Evolutionary conservation across 2,113 vertebrate genomes (phyloP).

Genomic region (Physeter macrocephalus): DNA sequence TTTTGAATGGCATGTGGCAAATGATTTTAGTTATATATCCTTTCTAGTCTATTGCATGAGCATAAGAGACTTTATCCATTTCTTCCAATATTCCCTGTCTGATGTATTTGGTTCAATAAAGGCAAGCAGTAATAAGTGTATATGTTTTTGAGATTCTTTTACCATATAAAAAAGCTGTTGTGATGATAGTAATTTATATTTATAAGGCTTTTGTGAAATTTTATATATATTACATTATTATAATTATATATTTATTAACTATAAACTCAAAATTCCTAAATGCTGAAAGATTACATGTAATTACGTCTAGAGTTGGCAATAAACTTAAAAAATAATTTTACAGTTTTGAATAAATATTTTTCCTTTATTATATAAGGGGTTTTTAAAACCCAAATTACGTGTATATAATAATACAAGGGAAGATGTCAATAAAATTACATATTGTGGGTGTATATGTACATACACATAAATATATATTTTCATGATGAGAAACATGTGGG

Average conservation of each 20-base stretch:
- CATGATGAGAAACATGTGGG: neutral
- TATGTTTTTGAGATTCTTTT: neutral
- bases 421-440: neutral
- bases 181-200: neutral
- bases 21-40: neutral
- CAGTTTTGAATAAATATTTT: neutral
- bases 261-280: neutral
- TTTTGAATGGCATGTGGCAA: neutral
- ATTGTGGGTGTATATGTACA: neutral
- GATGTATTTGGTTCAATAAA: neutral
- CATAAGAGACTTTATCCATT: neutral
- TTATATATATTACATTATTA: neutral
- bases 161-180: neutral
- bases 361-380: neutral
- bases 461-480: neutral
- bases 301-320: neutral
- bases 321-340: neutral
- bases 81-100: neutral
- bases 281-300: neutral
- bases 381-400: neutral
- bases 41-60: neutral
- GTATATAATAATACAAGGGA: neutral
- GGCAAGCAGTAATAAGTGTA: neutral
- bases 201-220: neutral
- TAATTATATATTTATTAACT: neutral